Evolutionary conservation across 2,888 invertebrate species (phyloP), one percentile per base, ranked within the genome.

Genomic region (Lithosia quadra): DNA sequence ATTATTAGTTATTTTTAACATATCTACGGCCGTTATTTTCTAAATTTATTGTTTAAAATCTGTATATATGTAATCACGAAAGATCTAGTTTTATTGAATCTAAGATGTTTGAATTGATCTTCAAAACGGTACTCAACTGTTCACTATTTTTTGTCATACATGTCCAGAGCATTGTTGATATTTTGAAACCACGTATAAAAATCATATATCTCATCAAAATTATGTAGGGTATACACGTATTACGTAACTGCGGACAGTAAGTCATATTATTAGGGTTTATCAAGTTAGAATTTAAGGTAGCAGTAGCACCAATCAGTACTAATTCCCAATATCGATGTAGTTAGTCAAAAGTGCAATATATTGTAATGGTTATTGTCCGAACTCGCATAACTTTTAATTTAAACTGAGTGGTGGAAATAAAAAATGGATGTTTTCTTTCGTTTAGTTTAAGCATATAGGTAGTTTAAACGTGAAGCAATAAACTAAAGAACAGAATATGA

Each of bases 1-100:
- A 86, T 88, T 84, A 85, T 84, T 86, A 86, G 81, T 78, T 76
- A 68, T 72, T 72, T 72, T 33, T 69, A 62, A 76, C 63, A 74
- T 72, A 72, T 75, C 63, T 80, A 80, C n/a, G 69, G 62, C 77
- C 71, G 68, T 80, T 75, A 75, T 80, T 79, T 74, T 73, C 69
- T 77, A 73, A 79, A 76, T 76, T 74, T 55, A 64, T 71, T 66
- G 68, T 74, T 68, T 68, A 72, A 63, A 65, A 77, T 65, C n/a
- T 68, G 39, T 66, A 59, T 70, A 57, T 72, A 70, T 49, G 55
- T 74, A 66, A 65, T 15, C 10, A 28, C 59, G 61, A 49, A 70
- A 67, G 36, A 69, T 49, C 24, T 33, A 56, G 55, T 63, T 49
- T 43, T 36, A 34, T 36, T 33, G 49, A 59, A 58, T 65, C 22